Percentiles rank a stretch among this genome's conserved stretches.
These are phyloP conservation scores for Myopa tessellatipennis DNA, from an alignment of 2,888 invertebrate genomes.

Conservation along the genomic window DNA sequence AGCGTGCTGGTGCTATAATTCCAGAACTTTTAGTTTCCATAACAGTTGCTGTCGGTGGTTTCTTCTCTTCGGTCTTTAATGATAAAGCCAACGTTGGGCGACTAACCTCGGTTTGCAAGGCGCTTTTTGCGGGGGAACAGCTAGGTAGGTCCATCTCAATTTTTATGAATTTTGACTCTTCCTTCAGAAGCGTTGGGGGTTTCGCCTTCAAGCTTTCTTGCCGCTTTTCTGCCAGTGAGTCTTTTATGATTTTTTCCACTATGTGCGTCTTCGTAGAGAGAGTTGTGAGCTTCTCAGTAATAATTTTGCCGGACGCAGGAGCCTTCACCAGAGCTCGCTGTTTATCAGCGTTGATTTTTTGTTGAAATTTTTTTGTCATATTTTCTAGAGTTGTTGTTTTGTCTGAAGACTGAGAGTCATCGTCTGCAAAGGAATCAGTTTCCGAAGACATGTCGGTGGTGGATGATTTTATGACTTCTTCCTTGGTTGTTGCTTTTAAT, in stretches of 20 bases:
- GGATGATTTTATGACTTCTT: conserved; percentile 58
- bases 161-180: conserved; percentile 49
- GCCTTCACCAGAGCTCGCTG: conserved; percentile 53
- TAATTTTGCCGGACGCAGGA: conserved; percentile 43
- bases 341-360: conserved; percentile 59
- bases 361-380: conserved; percentile 59
- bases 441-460: conserved; percentile 65
- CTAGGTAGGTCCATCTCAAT: conserved; percentile 42
- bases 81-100: not conserved
- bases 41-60: conserved; percentile 39
- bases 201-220: conserved; percentile 57
- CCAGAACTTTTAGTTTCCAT: conserved; percentile 50
- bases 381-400: conserved; percentile 62
- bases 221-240: conserved; percentile 56
- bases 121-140: conserved; percentile 11
- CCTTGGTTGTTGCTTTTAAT: conserved; percentile 48
- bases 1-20: conserved; percentile 54
- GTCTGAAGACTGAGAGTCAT: conserved; percentile 67
- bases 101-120: not conserved
- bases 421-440: conserved; percentile 65
- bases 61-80: conserved; percentile 51
- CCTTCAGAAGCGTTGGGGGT: conserved; percentile 46
- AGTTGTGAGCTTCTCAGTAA: conserved; percentile 48
- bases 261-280: conserved; percentile 52
- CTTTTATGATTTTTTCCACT: conserved; percentile 61